phyloP scores from a whole-genome alignment of 2,113 vertebrate genomes.

The Xerus inauris region DNA sequence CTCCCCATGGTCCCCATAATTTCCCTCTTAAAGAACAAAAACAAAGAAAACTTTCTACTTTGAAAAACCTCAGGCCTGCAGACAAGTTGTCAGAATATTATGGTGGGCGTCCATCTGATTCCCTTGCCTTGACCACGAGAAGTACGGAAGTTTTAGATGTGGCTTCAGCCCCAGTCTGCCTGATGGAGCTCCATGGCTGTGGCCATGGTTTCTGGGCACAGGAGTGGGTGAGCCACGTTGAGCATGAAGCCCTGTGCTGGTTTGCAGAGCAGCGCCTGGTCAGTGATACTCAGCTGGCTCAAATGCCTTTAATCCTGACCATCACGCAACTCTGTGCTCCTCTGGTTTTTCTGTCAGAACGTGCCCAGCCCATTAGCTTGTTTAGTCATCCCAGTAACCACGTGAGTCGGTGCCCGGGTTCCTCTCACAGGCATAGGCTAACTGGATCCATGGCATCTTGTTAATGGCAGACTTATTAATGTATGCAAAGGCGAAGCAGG shows the following conservation, averaged over 20 bases:
- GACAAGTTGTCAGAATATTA: not conserved
- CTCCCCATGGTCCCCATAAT: not conserved
- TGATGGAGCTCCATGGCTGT: fast-evolving
- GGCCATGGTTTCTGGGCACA: not conserved
- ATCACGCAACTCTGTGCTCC: fast-evolving
- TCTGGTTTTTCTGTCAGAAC: not conserved
- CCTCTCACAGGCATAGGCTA: not conserved
- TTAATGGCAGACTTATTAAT: not conserved
- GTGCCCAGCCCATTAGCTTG: not conserved
- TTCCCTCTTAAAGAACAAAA: not conserved
- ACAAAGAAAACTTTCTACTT: not conserved
- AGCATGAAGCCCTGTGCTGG: not conserved
- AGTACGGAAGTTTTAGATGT: not conserved
- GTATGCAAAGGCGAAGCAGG: not conserved
- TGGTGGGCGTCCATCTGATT: not conserved
- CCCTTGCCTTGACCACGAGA: not conserved
- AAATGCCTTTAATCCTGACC: not conserved
- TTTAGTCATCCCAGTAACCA: fast-evolving
- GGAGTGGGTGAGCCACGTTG: too few species aligned
- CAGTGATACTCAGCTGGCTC: not conserved
- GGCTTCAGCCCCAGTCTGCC: not conserved
- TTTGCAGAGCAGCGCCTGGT: not conserved
- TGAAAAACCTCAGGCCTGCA: not conserved
- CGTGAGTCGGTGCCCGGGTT: not conserved
- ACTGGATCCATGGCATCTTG: not conserved